phyloP scores from a whole-genome alignment of 2,797 vertebrate genomes.

The Meda fulgida region DNA sequence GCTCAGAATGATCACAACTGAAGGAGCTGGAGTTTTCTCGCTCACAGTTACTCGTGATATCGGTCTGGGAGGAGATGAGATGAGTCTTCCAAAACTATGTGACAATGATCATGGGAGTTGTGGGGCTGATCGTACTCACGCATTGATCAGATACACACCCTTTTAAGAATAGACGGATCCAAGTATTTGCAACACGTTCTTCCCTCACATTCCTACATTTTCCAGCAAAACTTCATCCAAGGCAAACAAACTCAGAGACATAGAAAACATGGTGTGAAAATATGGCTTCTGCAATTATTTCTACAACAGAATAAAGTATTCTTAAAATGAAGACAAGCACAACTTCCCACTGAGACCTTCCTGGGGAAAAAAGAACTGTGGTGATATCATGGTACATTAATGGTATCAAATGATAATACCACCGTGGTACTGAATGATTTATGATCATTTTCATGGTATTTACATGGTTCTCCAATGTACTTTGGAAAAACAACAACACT shows the following conservation, averaged over 20 bases:
- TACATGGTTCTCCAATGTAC: background rate
- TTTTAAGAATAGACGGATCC: slow-evolving; percentile 43
- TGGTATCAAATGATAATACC: background rate
- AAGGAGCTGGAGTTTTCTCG: slow-evolving; percentile 11
- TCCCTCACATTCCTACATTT: slow-evolving; percentile 34
- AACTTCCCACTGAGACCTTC: background rate
- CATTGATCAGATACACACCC: slow-evolving; percentile 40
- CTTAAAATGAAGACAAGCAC: background rate
- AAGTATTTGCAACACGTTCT: slow-evolving; percentile 43
- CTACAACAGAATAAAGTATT: background rate
- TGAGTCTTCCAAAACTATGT: slow-evolving; percentile 35
- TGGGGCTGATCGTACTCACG: slow-evolving; percentile 22
- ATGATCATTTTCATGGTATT: background rate
- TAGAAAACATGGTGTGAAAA: background rate
- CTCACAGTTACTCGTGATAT: slow-evolving; percentile 18
- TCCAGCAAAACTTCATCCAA: slow-evolving; percentile 33
- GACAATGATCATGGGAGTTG: slow-evolving; percentile 49
- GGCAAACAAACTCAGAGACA: slow-evolving; percentile 22
- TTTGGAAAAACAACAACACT: background rate
- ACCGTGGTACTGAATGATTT: background rate
- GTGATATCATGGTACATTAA: background rate
- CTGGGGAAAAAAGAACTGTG: background rate
- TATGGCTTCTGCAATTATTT: slow-evolving; percentile 14
- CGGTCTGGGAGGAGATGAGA: slow-evolving; percentile 45
- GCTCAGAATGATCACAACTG: slow-evolving; percentile 17